phyloP scores from a whole-genome alignment of 2,888 invertebrate genomes.

The Nomada hirtipes region DNA sequence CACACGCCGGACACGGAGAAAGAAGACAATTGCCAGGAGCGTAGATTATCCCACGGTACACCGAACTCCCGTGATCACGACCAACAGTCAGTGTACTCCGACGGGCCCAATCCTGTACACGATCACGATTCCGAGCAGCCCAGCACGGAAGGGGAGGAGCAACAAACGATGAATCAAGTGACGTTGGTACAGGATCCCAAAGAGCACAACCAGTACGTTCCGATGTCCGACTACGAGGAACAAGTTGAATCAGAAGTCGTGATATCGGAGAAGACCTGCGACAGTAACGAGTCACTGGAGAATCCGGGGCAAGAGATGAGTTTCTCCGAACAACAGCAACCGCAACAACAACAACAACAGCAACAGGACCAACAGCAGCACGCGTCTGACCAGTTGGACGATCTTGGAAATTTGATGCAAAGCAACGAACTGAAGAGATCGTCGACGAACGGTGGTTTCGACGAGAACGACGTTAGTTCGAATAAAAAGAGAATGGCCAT shows the following conservation, averaged over 20 bases:
- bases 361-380: slow-evolving; percentile 52
- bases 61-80: slow-evolving; percentile 53
- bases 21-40: slow-evolving; percentile 46
- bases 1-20: slow-evolving; percentile 36
- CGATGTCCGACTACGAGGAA: slow-evolving; percentile 65
- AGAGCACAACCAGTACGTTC: slow-evolving; percentile 56
- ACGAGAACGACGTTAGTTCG: slow-evolving; percentile 61
- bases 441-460: slow-evolving; percentile 72
- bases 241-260: slow-evolving; percentile 57
- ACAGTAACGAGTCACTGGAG: slow-evolving; percentile 50
- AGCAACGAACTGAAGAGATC: slow-evolving; percentile 73
- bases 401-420: slow-evolving; percentile 72
- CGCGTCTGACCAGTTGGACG: slow-evolving; percentile 77
- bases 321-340: slow-evolving; percentile 61
- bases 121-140: slow-evolving; percentile 48
- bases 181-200: slow-evolving; percentile 47
- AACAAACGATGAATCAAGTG: slow-evolving; percentile 35
- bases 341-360: too few relatives aligned
- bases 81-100: slow-evolving; percentile 36
- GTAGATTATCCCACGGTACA: slow-evolving; percentile 34
- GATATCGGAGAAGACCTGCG: slow-evolving; percentile 51
- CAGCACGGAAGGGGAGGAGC: slow-evolving; percentile 44
- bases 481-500: slow-evolving; percentile 69
- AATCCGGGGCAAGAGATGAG: slow-evolving; percentile 36
- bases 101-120: slow-evolving; percentile 25